phyloP scores from a whole-genome alignment of 2,113 vertebrate species.

The Physeter macrocephalus region DNA sequence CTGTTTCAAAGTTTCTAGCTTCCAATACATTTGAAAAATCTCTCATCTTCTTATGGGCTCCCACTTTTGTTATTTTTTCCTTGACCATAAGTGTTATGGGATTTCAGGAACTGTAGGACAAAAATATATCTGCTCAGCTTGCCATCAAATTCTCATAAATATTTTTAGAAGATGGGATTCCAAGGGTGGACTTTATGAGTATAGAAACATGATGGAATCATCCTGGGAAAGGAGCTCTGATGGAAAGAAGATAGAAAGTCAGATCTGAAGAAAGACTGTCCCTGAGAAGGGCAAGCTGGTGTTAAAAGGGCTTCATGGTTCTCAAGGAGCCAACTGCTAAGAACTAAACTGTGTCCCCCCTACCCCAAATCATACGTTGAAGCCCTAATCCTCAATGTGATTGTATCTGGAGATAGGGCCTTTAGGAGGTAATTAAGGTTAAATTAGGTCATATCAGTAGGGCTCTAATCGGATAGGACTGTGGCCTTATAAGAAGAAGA shows the following conservation, averaged over 20 bases:
- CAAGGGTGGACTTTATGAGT: background rate
- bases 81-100: background rate
- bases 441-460: background rate
- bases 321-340: background rate
- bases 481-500: background rate
- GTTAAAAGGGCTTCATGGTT: background rate
- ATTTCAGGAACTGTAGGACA: background rate
- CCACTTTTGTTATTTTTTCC: background rate
- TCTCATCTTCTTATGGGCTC: background rate
- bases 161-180: background rate
- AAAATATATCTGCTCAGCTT: background rate
- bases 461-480: background rate
- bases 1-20: background rate
- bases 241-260: background rate
- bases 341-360: background rate
- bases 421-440: background rate
- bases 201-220: background rate
- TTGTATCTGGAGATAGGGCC: background rate
- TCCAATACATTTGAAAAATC: background rate
- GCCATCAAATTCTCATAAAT: background rate
- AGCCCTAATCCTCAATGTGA: background rate
- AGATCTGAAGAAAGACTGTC: background rate
- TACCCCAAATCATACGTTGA: background rate
- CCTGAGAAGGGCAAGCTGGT: background rate
- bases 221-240: background rate